These are phyloP conservation scores for Castor canadensis DNA, from an alignment of 2,113 vertebrate species.

Conservation along the genomic window DNA sequence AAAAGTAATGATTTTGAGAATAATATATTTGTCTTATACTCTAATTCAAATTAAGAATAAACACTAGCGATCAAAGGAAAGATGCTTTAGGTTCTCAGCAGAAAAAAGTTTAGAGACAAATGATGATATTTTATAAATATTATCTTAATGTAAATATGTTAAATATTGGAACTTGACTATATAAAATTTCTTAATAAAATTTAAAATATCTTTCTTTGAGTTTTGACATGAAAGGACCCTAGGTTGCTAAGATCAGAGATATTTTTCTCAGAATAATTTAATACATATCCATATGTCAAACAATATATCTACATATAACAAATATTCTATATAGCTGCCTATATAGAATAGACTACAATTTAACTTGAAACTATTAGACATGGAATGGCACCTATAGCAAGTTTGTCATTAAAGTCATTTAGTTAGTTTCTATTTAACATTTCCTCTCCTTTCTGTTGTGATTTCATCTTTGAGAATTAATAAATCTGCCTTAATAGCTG, in stretches of 20 bases:
- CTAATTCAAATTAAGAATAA: not conserved
- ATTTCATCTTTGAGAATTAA: not conserved
- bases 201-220: not conserved
- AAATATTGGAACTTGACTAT: no score
- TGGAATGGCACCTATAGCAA: not conserved
- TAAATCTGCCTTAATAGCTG: not conserved
- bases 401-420: not conserved
- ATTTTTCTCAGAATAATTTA: not conserved
- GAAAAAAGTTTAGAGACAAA: no score
- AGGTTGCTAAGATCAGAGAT: not conserved
- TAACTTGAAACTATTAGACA: not conserved
- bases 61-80: not conserved
- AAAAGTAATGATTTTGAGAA: not conserved
- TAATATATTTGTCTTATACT: not conserved
- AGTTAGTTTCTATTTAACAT: no score
- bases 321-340: not conserved
- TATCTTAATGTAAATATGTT: not conserved
- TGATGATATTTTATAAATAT: not conserved
- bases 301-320: not conserved
- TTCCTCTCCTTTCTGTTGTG: no score
- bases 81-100: not conserved
- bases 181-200: no score
- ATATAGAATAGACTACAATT: not conserved
- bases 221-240: no score
- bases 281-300: not conserved